Evolutionary conservation across 2,888 invertebrate genomes (phyloP).

Genomic region (Drosophila parthenogenetica): DNA sequence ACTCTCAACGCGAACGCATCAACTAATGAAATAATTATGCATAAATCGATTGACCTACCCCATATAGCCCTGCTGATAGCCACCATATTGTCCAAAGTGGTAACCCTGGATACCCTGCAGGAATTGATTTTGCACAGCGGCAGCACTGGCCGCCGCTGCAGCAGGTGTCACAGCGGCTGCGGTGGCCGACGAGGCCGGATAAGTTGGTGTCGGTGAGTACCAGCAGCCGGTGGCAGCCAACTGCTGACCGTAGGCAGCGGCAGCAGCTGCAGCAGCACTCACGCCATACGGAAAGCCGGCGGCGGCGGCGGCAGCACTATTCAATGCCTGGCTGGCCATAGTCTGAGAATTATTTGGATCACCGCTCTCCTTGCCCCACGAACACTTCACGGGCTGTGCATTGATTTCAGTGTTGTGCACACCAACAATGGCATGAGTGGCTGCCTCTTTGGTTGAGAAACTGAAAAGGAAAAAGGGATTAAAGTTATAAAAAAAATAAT

Average conservation of each 20-base stretch:
- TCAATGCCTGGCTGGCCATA: slow-evolving; percentile 87
- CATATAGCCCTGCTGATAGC: slow-evolving; percentile 97
- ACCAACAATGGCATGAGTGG: slow-evolving; percentile 98
- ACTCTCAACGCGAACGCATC: slow-evolving; percentile 28
- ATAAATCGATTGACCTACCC: slow-evolving; percentile 87
- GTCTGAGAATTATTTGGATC: slow-evolving; percentile 94
- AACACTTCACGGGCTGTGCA: slow-evolving; percentile 98
- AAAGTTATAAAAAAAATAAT: too few species aligned
- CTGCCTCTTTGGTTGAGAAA: slow-evolving; percentile 99
- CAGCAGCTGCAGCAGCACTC: slow-evolving; percentile 86
- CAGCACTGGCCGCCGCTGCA: slow-evolving; percentile 88
- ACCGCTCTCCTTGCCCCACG: slow-evolving; percentile 99
- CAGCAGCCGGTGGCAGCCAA: slow-evolving; percentile 92
- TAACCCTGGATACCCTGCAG: slow-evolving; percentile 95
- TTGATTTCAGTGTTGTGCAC: slow-evolving; percentile 99
- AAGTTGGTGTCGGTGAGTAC: slow-evolving; percentile 92
- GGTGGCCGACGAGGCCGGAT: slow-evolving; percentile 87
- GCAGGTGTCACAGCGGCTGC: slow-evolving; percentile 87
- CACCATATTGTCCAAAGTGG: slow-evolving; percentile 93
- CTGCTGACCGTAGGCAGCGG: slow-evolving; percentile 90
- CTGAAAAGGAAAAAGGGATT: slow-evolving; percentile 85
- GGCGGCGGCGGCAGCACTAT: slow-evolving; percentile 85
- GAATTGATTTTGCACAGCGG: slow-evolving; percentile 93
- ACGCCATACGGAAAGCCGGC: slow-evolving; percentile 86
- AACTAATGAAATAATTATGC: slow-evolving; percentile 67